These are phyloP conservation scores for Melanaphis sacchari DNA, from an alignment of 1,140 invertebrate genomes.

Conservation along the genomic window DNA sequence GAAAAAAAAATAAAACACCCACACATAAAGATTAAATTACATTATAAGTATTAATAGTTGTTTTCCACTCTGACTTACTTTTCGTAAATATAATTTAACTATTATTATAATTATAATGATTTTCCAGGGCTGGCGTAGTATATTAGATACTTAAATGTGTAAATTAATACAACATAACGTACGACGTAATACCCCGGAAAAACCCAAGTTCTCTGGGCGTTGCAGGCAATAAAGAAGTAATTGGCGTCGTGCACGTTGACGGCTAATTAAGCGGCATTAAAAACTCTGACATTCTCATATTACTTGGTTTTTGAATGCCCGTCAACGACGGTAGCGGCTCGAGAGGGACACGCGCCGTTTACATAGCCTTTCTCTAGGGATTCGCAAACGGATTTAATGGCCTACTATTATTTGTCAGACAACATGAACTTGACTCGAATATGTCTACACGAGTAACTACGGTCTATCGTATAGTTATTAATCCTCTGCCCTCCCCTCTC, in stretches of 20 bases:
- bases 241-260: constrained; percentile 54
- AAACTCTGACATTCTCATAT: constrained; percentile 56
- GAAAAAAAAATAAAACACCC: not conserved
- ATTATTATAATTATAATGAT: not conserved
- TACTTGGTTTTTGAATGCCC: constrained; percentile 35
- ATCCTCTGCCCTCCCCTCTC: not conserved
- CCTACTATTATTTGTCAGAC: constrained; percentile 18
- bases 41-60: not conserved
- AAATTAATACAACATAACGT: not conserved
- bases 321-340: not conserved
- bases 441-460: not conserved
- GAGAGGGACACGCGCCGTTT: constrained; percentile 56
- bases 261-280: constrained; percentile 57
- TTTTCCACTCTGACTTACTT: not conserved
- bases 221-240: constrained; percentile 25
- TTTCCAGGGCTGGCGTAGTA: not conserved
- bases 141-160: not conserved
- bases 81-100: not conserved
- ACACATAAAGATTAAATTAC: not conserved
- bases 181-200: not conserved
- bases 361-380: constrained; percentile 17
- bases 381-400: constrained; percentile 55
- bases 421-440: constrained; percentile 16
- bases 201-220: not conserved
- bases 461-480: not conserved